These are phyloP conservation scores for Amblyjoppa fuscipennis DNA, from an alignment of 2,888 invertebrate species.

Conservation along the genomic window DNA sequence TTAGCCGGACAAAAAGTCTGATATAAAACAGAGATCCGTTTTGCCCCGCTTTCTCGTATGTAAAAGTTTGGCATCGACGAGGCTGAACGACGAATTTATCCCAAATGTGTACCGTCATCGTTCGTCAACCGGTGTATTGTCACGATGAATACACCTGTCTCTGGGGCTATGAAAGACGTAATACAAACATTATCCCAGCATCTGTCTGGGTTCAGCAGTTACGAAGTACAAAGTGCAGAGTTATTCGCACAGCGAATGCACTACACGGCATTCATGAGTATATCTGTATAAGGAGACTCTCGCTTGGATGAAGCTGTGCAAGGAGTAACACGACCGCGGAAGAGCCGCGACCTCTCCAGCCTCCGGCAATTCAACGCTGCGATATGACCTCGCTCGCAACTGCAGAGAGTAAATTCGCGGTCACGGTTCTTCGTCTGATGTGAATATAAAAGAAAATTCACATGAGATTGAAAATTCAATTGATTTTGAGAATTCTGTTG, in stretches of 20 bases:
- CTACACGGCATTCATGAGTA: not conserved
- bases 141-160: not conserved
- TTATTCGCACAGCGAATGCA: not conserved
- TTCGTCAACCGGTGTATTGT: not conserved
- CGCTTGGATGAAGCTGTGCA: conserved; percentile 25
- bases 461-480: not conserved
- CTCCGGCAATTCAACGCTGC: conserved; percentile 21
- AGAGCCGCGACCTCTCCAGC: conserved; percentile 33
- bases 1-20: too few relatives aligned
- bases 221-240: not conserved
- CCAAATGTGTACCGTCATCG: not conserved
- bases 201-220: not conserved
- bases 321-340: conserved; percentile 40
- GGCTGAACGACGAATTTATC: not conserved
- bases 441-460: not conserved
- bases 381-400: conserved; percentile 18
- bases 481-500: too few relatives aligned
- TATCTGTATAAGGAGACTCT: not conserved
- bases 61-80: not conserved
- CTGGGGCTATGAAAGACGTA: not conserved
- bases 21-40: not conserved
- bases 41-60: not conserved
- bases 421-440: not conserved
- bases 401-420: not conserved
- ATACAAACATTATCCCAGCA: not conserved